Percentiles rank a stretch among this genome's conserved stretches.
Evolutionary conservation across 2,797 vertebrate species (phyloP).

Genomic region (Hipposideros larvatus): DNA sequence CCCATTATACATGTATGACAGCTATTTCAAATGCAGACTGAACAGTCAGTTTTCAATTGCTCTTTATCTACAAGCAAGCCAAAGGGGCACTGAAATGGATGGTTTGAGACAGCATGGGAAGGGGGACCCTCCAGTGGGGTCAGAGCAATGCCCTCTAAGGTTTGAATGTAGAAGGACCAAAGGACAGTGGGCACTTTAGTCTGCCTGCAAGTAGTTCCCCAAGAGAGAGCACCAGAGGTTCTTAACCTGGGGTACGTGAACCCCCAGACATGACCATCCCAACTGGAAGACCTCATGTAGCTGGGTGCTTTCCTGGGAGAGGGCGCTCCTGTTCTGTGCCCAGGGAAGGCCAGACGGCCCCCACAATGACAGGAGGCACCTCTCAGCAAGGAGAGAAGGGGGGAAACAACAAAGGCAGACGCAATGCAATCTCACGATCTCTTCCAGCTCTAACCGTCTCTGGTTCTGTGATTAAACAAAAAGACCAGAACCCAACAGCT

Average conservation of each 20-base stretch:
- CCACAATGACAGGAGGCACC: neutral
- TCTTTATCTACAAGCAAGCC: neutral
- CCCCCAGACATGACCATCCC: neutral
- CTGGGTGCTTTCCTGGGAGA: neutral
- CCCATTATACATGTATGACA: fast-evolving
- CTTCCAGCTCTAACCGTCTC: too few relatives aligned
- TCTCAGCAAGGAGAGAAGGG: too few relatives aligned
- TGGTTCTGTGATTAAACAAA: neutral
- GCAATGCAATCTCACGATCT: fast-evolving
- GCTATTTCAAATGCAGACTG: neutral
- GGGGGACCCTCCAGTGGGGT: neutral
- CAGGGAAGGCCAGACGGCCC: neutral
- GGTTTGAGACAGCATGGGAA: neutral
- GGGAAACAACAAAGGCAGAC: fast-evolving
- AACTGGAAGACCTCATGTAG: fast-evolving
- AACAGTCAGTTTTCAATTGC: neutral
- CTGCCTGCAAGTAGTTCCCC: neutral
- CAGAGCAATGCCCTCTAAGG: neutral
- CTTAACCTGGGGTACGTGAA: fast-evolving
- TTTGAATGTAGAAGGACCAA: neutral
- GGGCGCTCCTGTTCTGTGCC: fast-evolving
- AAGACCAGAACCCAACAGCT: neutral
- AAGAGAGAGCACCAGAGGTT: fast-evolving
- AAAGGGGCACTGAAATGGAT: neutral
- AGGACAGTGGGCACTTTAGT: too few relatives aligned